Percentiles rank a stretch among this genome's conserved stretches.
phyloP scores from a whole-genome alignment of 2,113 vertebrate species.

The Phalacrocorax pelagicus region DNA sequence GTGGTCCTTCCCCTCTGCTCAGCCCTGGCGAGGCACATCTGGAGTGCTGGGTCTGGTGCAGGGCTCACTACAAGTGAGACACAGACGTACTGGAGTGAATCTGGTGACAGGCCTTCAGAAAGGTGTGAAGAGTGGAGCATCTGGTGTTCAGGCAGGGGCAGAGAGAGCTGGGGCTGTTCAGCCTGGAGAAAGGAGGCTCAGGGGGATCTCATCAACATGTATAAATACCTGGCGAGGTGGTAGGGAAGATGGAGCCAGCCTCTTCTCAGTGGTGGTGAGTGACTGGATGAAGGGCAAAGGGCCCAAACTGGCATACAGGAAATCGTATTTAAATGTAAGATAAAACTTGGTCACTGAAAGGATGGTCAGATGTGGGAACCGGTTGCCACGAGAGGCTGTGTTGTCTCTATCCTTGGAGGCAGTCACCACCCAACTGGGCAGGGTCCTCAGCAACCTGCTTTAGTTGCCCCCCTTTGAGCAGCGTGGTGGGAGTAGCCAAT shows the following conservation, averaged over 20 bases:
- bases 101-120: background rate
- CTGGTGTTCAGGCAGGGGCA: background rate
- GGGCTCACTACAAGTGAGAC: background rate
- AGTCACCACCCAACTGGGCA: background rate
- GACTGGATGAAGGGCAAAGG: background rate
- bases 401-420: background rate
- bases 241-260: background rate
- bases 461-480: background rate
- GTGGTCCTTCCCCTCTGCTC: background rate
- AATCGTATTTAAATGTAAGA: background rate
- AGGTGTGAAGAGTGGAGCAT: background rate
- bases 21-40: background rate
- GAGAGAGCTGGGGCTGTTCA: background rate
- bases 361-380: background rate
- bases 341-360: background rate
- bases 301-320: background rate
- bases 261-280: background rate
- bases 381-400: background rate
- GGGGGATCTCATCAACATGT: background rate
- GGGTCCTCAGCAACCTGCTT: background rate
- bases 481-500: background rate
- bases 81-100: background rate
- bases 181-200: background rate
- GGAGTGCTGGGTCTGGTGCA: background rate
- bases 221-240: background rate